phyloP scores from a whole-genome alignment of 2,888 invertebrate species.

The Nomada lathburiana region DNA sequence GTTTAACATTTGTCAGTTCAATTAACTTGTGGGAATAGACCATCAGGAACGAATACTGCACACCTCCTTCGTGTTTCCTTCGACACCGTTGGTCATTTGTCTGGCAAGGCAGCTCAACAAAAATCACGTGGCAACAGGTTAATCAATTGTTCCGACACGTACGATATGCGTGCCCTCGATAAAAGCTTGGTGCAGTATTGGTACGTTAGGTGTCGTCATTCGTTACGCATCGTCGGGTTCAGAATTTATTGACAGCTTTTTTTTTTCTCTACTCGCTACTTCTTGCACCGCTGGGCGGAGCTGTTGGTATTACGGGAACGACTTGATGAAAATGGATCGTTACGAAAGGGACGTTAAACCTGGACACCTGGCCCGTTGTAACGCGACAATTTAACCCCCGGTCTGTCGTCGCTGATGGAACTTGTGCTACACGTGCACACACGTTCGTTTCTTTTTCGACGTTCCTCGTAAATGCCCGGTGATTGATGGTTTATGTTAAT shows the following conservation, averaged over 20 bases:
- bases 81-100: conserved; percentile 5
- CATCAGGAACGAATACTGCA: not conserved
- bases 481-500: conserved; percentile 6
- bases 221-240: conserved; percentile 14
- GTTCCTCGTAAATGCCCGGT: not conserved
- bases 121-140: conserved; percentile 6
- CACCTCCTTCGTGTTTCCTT: conserved; percentile 2
- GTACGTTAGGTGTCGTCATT: not conserved
- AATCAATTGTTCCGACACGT: conserved; percentile 12
- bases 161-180: not conserved
- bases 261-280: conserved; percentile 19
- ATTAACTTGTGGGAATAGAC: not conserved
- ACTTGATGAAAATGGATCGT: conserved; percentile 67
- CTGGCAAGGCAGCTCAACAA: not conserved
- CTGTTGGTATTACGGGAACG: conserved; percentile 26
- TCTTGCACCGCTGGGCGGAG: conserved; percentile 45
- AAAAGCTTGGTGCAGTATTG: not conserved
- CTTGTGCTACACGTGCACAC: conserved; percentile 19
- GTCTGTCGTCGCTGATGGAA: conserved; percentile 29
- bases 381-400: conserved; percentile 21
- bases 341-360: conserved; percentile 57
- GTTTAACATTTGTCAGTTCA: no score
- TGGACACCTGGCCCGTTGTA: conserved; percentile 56
- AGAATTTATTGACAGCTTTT: conserved; percentile 29
- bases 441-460: conserved; percentile 6